Base-by-base conservation (phyloP, 2,113 vertebrate genomes). In the Mesoclemmys tuberculata region DNA sequence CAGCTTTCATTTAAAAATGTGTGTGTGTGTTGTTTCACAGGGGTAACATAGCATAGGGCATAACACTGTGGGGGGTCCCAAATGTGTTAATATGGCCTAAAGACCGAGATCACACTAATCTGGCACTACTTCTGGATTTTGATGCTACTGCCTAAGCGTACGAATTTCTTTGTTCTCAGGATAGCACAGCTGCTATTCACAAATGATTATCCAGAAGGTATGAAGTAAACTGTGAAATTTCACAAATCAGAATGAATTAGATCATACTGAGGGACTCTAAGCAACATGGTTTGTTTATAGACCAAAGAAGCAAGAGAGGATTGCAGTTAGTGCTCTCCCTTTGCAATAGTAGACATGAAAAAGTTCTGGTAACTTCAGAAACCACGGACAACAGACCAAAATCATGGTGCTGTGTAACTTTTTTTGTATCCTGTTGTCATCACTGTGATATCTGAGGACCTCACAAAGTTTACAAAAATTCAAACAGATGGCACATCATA, bases 181-280 rank as follows among this genome's bases (percentile, higher is more conserved):
- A 7, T 44, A 64, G 2, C 14, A 44, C 71, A 14, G 46, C 2
- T 55, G 2, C 8, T 85, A 10, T 41, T 87, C 13, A 29, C 52
- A 22, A 1, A 1, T 29, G 8, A 21, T n/a, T 27, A 4, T 41
- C 41, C 41, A 51, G 61, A 94, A 85, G 1, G 4, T 79, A 21
- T 82, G 55, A 95, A 85, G 86, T 41, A 86, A 58, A 84, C 8
- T 35, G 12, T 77, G 55, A 75, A 52, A 85, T 79, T 58, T 68
- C 56, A 84, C 77, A 92, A 79, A 91, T 75, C n/a, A 81, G 10
- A 94, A 81, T 85, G 3, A 2, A 55, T 54, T 68, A 61, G 13
- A 88, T 2, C 7, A 87, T 41, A 26, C 1, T 2, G 22, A 94
- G 85, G 1, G 9, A 35, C 44, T 80, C 22, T 61, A 52, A 89